Evolutionary conservation across 2,113 vertebrate species (phyloP), one percentile per base, ranked within the genome.

Genomic region (Anoplopoma fimbria): DNA sequence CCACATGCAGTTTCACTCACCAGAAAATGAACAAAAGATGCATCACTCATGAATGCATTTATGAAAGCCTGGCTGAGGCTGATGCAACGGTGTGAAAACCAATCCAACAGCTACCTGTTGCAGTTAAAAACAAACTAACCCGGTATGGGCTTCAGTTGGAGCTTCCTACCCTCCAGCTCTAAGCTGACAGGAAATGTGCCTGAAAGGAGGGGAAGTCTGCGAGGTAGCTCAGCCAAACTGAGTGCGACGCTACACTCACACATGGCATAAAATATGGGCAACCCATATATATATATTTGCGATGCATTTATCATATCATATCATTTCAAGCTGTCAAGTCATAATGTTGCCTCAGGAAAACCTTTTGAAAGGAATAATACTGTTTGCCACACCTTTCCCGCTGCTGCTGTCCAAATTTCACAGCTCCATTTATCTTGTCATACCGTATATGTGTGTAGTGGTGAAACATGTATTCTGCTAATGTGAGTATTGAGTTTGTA

Each of bases 51-150:
- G 15, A 80, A 89, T 89, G 25, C 57, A 81, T 88, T 82, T n/a
- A 88, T 82, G 71, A 81, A 77, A 55, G 64, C n/a, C 51, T 40
- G 13, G 29, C 36, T 69, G 60, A 9, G 40, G 81, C 75, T 89
- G 91, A 93, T 78, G 92, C 88, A 92, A 89, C 67, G 25, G n/a
- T 42, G 45, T 90, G 86, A 77, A 89, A 89, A 58, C 63, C 71
- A 74, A 78, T 9, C 75, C 57, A 75, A 27, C 55, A 33, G 75
- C 87, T 71, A 90, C 80, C 79, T 88, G 86, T 62, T 87, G 79
- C 77, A 76, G 53, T 58, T 15, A 42, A 75, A 81, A 82, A 83
- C 27, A 82, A 80, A 81, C 34, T 49, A 70, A 75, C 29, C 55
- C 33, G 57, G 49, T 25, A 14, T 15, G 9, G 71, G 82, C 1